Percentiles rank a stretch among this genome's conserved stretches.
phyloP scores from a whole-genome alignment of 2,113 vertebrate genomes.

The Chaetops frenatus region DNA sequence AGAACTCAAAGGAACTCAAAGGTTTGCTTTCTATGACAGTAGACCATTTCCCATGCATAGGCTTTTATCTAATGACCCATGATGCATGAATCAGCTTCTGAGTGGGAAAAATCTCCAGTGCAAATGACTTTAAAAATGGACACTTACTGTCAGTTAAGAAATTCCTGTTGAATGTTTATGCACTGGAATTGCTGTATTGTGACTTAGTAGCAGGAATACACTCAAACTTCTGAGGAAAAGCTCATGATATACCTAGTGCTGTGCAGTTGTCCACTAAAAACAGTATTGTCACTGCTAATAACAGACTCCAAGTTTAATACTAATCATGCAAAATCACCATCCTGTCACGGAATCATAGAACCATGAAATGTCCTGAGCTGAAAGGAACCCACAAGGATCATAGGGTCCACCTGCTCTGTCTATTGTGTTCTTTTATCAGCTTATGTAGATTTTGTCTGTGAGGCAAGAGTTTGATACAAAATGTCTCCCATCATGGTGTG shows the following conservation, averaged over 20 bases:
- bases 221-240: neutral
- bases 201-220: neutral
- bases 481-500: neutral
- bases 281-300: neutral
- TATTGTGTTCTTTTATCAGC: neutral
- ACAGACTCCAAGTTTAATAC: neutral
- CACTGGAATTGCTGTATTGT: neutral
- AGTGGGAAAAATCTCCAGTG: neutral
- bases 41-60: neutral
- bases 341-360: neutral
- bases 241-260: neutral
- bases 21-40: neutral
- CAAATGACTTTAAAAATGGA: neutral
- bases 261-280: neutral
- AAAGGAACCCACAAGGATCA: neutral
- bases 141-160: neutral
- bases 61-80: neutral
- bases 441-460: neutral
- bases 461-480: neutral
- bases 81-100: neutral
- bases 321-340: neutral
- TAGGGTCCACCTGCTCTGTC: neutral
- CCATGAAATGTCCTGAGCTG: neutral
- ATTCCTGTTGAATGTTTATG: neutral
- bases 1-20: neutral